Evolutionary conservation across 2,888 invertebrate genomes (phyloP), one percentile per base, ranked within the genome.

Genomic region (Agrochola lychnidis): DNA sequence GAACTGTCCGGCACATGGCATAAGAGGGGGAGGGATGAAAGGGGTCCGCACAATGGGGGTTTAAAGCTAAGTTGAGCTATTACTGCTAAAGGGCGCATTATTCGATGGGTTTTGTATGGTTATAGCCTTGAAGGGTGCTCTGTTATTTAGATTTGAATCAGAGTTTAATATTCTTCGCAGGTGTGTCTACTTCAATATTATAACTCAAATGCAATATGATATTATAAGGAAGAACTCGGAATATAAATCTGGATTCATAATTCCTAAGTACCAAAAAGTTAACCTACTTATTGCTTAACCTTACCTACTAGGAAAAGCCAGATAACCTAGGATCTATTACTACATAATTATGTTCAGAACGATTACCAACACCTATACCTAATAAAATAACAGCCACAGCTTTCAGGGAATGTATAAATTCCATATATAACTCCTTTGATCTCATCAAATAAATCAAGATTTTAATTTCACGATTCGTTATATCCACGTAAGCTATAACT

Each of bases 1-100:
- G 89, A 92, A 91, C 91, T 91, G 92, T 88, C 90, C 89, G 88
- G 89, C 91, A 90, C 89, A 91, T 92, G 91, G 90, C 84, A 74
- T 88, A 81, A 88, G 88, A 90, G 88, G 89, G 51, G 87, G 88
- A 19, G 66, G 84, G 75, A 70, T 73, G 80, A 87, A 90, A 89
- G 87, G 90, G 90, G 87, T 81, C 74, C 79, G 84, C 73, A 92
- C 91, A 93, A 93, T 91, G 87, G 90, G 87, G 83, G 80, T 90
- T 64, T 87, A 83, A 88, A 90, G 90, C 85, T 75, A 88, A 88
- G 89, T 90, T 89, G 78, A 84, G 88, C 81, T 87, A 83, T 90
- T 88, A 79, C 59, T 72, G 71, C 56, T 71, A 59, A 70, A 91
- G 89, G 91, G 87, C 89, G 88, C 87, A 91, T 91, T 92, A 92